Percentiles rank a stretch among this genome's conserved stretches.
Evolutionary conservation across 2,888 invertebrate genomes (phyloP).

Genomic region (Cistogaster globosa): DNA sequence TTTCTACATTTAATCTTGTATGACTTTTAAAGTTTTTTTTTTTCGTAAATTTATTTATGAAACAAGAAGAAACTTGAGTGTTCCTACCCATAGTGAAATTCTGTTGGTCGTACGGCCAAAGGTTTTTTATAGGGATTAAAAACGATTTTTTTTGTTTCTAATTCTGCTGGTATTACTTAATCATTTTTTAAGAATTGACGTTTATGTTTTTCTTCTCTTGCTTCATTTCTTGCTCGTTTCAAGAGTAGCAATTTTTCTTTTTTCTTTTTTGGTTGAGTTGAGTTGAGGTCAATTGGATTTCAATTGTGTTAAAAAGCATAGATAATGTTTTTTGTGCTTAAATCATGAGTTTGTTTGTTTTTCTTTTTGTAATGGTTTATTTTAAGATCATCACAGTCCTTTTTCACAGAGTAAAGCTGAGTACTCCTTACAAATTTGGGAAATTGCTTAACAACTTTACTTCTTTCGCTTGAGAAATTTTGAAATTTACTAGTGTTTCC

Average conservation of each 20-base stretch:
- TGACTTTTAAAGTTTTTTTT: neutral
- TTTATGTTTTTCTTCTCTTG: neutral
- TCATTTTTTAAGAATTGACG: neutral
- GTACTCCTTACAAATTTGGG: too few species aligned
- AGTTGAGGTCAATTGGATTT: too few species aligned
- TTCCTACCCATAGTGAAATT: neutral
- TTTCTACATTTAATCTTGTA: conserved; percentile 4
- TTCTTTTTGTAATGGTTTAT: too few species aligned
- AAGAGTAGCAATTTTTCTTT: neutral
- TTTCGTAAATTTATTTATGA: conserved; percentile 21
- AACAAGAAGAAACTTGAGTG: neutral
- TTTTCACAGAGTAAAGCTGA: too few species aligned
- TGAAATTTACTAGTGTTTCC: too few species aligned
- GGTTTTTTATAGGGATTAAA: neutral
- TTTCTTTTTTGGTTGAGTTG: neutral
- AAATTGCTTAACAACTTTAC: too few species aligned
- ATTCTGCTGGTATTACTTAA: conserved; percentile 7
- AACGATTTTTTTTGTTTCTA: neutral
- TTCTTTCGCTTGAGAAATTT: too few species aligned
- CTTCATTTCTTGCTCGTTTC: neutral
- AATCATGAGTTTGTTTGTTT: too few species aligned
- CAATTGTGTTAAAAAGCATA: too few species aligned
- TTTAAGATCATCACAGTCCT: too few species aligned
- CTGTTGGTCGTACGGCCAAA: neutral
- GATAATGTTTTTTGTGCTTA: too few species aligned